Percentiles rank a stretch among this genome's conserved stretches.
Evolutionary conservation across 2,888 invertebrate species (phyloP).

Genomic region (Chydorus sphaericus): DNA sequence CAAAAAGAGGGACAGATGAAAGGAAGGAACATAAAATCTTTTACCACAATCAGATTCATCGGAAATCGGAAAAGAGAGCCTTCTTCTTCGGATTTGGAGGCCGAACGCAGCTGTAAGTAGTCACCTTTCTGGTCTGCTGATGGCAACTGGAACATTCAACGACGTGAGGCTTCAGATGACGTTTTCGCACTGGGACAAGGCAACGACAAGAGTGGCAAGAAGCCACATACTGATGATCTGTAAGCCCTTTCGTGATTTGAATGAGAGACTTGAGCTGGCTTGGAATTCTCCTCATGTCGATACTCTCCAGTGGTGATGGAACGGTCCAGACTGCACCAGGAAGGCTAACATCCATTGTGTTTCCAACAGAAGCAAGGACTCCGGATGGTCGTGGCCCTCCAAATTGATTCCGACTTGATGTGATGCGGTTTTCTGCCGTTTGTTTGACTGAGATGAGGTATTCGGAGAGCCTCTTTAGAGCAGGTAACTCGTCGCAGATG

Average conservation of each 20-base stretch:
- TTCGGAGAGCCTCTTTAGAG: neutral
- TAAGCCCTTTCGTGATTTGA: neutral
- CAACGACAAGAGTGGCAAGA: neutral
- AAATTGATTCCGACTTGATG: neutral
- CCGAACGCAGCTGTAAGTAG: too few relatives aligned
- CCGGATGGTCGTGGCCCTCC: neutral
- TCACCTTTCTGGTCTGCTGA: too few relatives aligned
- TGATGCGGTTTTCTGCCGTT: neutral
- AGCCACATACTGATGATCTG: neutral
- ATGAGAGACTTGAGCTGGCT: neutral
- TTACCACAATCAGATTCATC: too few relatives aligned
- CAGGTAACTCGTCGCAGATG: neutral
- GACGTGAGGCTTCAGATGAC: neutral
- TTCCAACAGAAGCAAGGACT: neutral
- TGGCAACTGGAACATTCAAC: neutral
- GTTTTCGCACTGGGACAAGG: neutral
- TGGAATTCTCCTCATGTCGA: neutral
- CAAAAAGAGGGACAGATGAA: too few relatives aligned
- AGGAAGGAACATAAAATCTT: too few relatives aligned
- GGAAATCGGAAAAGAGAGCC: too few relatives aligned
- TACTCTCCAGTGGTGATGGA: neutral
- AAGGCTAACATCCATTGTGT: neutral
- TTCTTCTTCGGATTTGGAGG: too few relatives aligned
- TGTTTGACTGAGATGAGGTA: neutral
- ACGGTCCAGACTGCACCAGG: neutral